Percentiles rank a stretch among this genome's conserved stretches.
phyloP scores from a whole-genome alignment of 2,797 vertebrate species.

The Hylomyscus alleni region DNA sequence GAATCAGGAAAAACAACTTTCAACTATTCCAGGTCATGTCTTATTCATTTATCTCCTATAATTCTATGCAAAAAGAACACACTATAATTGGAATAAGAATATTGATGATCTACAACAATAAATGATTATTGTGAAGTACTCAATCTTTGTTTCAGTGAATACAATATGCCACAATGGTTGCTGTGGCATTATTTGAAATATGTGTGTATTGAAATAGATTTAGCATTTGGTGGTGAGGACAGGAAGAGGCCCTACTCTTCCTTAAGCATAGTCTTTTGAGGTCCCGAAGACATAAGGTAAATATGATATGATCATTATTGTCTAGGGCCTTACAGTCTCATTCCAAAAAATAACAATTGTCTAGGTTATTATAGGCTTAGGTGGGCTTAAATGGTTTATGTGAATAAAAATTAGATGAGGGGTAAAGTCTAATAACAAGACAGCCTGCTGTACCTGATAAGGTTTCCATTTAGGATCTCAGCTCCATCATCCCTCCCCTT shows the following conservation, averaged over 20 bases:
- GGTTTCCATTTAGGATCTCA: not conserved
- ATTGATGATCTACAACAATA: conserved; percentile 77
- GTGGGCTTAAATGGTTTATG: not conserved
- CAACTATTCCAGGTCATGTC: conserved; percentile 81
- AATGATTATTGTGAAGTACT: conserved; percentile 76
- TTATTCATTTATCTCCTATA: conserved; percentile 84
- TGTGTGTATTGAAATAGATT: not conserved
- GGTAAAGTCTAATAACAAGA: not conserved
- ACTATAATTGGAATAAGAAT: conserved; percentile 66
- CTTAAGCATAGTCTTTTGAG: not conserved
- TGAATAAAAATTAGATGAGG: not conserved
- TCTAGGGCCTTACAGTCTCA: not conserved
- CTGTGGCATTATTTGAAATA: conserved; percentile 29
- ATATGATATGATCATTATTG: not conserved
- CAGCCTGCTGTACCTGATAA: not conserved
- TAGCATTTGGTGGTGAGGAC: not conserved
- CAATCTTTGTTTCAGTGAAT: conserved; percentile 75
- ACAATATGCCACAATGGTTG: conserved; percentile 29
- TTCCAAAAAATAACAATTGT: not conserved
- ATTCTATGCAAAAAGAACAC: conserved; percentile 70
- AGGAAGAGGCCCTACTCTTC: not conserved
- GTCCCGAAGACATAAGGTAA: not conserved
- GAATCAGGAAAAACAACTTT: conserved; percentile 85
- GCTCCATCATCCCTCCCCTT: not conserved
- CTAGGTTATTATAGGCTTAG: not conserved